Conservation (phyloP, 2,888 invertebrate species). For the Stenichneumon culpator region DNA sequence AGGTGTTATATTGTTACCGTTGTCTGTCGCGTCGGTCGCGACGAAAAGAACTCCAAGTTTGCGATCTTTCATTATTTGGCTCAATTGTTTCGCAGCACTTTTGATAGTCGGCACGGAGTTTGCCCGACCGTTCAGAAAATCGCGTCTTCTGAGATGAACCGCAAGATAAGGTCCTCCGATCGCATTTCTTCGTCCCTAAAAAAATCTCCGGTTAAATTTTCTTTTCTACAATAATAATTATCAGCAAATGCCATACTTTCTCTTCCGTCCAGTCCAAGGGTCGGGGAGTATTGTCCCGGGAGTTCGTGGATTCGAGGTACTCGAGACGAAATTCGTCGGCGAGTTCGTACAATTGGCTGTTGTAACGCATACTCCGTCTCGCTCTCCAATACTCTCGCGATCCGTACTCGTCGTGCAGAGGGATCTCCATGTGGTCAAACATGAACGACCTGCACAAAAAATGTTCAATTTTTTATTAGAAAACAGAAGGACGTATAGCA, state of each 20-base stretch:
- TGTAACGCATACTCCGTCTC: slow-evolving; percentile 96
- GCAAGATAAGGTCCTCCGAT: slow-evolving; percentile 91
- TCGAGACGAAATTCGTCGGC: slow-evolving; percentile 89
- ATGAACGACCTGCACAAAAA: slow-evolving; percentile 87
- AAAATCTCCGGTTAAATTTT: neutral
- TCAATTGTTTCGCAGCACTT: slow-evolving; percentile 92
- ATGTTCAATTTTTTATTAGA: slow-evolving; percentile 53
- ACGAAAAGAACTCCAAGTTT: slow-evolving; percentile 90
- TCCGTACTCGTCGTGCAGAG: slow-evolving; percentile 95
- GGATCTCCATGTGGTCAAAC: slow-evolving; percentile 94
- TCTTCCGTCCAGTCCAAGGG: slow-evolving; percentile 88
- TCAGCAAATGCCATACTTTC: slow-evolving; percentile 83
- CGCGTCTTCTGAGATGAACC: slow-evolving; percentile 95
- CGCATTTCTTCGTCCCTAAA: slow-evolving; percentile 85
- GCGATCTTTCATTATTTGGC: slow-evolving; percentile 87
- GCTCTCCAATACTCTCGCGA: slow-evolving; percentile 93
- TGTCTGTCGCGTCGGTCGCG: slow-evolving; percentile 92
- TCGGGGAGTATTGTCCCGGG: slow-evolving; percentile 87
- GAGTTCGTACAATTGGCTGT: slow-evolving; percentile 88
- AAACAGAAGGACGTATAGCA: neutral
- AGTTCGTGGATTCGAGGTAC: slow-evolving; percentile 89
- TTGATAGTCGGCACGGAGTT: slow-evolving; percentile 92
- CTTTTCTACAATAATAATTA: slow-evolving; percentile 3
- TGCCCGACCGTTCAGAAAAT: slow-evolving; percentile 92
- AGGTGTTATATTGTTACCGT: slow-evolving; percentile 82